phyloP scores from a whole-genome alignment of 2,888 invertebrate genomes.

The Macroteleia sp. region DNA sequence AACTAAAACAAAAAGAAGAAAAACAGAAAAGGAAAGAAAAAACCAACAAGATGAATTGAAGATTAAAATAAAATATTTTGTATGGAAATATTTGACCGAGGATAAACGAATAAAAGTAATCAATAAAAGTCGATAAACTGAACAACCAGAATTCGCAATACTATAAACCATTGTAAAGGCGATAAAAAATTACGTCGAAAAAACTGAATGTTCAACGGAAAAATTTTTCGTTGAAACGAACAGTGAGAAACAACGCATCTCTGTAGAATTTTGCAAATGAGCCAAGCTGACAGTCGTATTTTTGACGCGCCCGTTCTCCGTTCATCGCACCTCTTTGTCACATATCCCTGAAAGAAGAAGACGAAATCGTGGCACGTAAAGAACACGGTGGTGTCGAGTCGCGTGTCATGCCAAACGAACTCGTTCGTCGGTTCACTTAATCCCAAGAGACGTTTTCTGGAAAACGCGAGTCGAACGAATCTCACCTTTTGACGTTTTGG shows the following conservation, averaged over 20 bases:
- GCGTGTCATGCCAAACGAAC: constrained; percentile 62
- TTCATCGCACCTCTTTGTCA: constrained; percentile 17
- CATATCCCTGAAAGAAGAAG: constrained; percentile 8
- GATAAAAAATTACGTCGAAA: too few relatives aligned
- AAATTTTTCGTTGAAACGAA: not conserved
- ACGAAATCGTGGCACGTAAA: constrained; percentile 38
- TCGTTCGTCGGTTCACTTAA: constrained; percentile 53
- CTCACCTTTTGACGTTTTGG: constrained; percentile 51
- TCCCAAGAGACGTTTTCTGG: constrained; percentile 58
- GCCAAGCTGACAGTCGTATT: constrained; percentile 13
- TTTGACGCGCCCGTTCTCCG: constrained; percentile 7
- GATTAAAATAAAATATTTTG: too few relatives aligned
- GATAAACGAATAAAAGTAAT: too few relatives aligned
- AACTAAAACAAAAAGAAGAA: too few relatives aligned
- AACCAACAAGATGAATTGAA: too few relatives aligned
- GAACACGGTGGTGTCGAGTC: constrained; percentile 45
- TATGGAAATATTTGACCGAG: too few relatives aligned
- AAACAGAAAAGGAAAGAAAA: too few relatives aligned
- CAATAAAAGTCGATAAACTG: too few relatives aligned
- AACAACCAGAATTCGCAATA: too few relatives aligned
- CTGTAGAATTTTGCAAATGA: constrained; percentile 10
- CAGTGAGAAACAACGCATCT: not conserved
- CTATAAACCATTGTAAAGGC: too few relatives aligned
- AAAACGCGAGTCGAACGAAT: constrained; percentile 60
- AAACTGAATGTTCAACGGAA: too few relatives aligned